These are phyloP conservation scores for Anthophora plumipes DNA, from an alignment of 2,888 invertebrate genomes.

Conservation along the genomic window DNA sequence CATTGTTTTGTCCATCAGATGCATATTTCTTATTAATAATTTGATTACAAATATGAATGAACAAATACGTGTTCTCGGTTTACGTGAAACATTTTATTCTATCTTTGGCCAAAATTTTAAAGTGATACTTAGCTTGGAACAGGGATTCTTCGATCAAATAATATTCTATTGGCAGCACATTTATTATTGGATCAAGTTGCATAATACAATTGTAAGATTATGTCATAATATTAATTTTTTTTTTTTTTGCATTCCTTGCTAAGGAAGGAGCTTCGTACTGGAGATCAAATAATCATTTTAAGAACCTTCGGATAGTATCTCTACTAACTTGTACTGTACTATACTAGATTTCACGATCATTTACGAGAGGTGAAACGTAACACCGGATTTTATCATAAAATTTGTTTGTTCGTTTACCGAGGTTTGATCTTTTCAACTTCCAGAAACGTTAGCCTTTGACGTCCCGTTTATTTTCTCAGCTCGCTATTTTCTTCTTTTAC, in stretches of 20 bases:
- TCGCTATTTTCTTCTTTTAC: constrained; percentile 39
- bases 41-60: too few relatives aligned
- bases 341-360: constrained; percentile 55
- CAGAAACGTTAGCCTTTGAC: constrained; percentile 29
- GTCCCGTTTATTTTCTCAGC: constrained; percentile 59
- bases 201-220: neutral
- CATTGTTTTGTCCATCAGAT: neutral
- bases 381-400: constrained; percentile 34
- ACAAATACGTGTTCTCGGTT: neutral
- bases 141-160: neutral
- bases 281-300: constrained; percentile 43
- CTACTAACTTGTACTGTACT: constrained; percentile 2
- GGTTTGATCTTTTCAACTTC: constrained; percentile 43
- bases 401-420: constrained; percentile 50
- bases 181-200: neutral
- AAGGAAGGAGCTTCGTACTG: constrained; percentile 13
- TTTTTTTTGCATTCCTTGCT: neutral
- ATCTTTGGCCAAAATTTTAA: constrained; percentile 12
- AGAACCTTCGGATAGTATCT: constrained; percentile 29
- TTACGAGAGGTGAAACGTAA: constrained; percentile 41
- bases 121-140: neutral
- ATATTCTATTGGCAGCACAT: neutral
- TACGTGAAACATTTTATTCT: constrained; percentile 2
- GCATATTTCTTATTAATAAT: neutral
- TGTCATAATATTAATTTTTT: neutral